Percentiles rank a stretch among this genome's conserved stretches.
phyloP scores from a whole-genome alignment of 1,140 invertebrate species.

The Drosophila seguyi region DNA sequence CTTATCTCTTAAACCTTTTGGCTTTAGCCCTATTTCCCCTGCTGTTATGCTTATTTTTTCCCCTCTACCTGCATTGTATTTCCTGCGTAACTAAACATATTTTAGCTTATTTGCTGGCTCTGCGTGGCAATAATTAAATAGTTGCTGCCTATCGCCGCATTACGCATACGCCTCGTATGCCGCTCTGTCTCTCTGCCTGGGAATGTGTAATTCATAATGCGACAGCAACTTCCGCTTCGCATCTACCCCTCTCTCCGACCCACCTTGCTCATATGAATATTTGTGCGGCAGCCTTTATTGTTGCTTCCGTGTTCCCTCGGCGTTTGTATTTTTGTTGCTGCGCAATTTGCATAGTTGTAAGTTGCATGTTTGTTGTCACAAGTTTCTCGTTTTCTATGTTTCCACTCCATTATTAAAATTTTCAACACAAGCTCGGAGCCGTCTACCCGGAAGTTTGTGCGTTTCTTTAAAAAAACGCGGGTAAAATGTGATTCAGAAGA shows the following conservation, averaged over 20 bases:
- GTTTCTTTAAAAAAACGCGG: constrained; percentile 4
- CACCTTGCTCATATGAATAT: constrained; percentile 79
- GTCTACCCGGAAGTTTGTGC: constrained; percentile 19
- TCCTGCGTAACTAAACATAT: constrained; percentile 43
- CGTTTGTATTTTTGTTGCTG: constrained; percentile 46
- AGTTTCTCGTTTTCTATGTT: constrained; percentile 47
- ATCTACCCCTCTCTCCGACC: background rate
- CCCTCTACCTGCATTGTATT: background rate
- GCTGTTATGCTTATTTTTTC: background rate
- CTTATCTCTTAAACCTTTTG: background rate
- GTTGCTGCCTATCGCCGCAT: constrained; percentile 76
- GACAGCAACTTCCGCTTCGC: constrained; percentile 69
- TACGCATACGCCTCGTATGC: constrained; percentile 64
- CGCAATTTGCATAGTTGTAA: constrained; percentile 79
- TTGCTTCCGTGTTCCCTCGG: constrained; percentile 13
- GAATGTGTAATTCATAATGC: constrained; percentile 78
- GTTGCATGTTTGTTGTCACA: constrained; percentile 57
- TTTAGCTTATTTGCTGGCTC: constrained; percentile 42
- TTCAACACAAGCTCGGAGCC: constrained; percentile 1
- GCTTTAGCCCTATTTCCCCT: background rate
- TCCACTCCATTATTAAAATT: constrained; percentile 25
- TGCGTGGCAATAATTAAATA: constrained; percentile 78
- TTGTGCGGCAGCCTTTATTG: constrained; percentile 34
- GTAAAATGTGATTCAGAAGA: constrained; percentile 2
- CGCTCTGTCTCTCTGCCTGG: background rate